Evolutionary conservation across 2,797 vertebrate species (phyloP).

Genomic region (Anguilla pacifica): DNA sequence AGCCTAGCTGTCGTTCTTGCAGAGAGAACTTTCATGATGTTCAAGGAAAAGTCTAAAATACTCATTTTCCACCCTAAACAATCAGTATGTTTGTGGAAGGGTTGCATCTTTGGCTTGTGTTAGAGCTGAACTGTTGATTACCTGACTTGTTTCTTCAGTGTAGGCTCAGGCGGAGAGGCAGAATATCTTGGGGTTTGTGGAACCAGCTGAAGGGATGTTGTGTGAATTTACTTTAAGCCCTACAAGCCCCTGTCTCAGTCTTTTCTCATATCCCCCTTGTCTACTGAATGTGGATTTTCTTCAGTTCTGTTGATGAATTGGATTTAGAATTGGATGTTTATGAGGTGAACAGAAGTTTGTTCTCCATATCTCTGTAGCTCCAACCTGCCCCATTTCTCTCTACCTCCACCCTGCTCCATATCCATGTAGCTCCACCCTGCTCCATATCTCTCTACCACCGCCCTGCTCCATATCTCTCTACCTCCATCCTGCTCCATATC

Average conservation of each 20-base stretch:
- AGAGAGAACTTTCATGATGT: background rate
- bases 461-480: background rate
- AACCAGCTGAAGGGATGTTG: background rate
- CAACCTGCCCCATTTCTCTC: background rate
- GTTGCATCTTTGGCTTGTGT: background rate
- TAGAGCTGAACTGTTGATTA: conserved; percentile 25
- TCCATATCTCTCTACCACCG: too few species aligned
- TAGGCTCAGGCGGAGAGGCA: background rate
- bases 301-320: background rate
- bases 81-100: background rate
- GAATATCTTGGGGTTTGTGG: background rate
- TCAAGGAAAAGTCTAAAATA: background rate
- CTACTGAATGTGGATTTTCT: background rate
- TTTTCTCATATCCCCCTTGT: background rate
- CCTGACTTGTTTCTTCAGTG: background rate
- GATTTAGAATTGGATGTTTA: background rate
- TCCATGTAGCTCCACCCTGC: too few species aligned
- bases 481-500: background rate
- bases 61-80: background rate
- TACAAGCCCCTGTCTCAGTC: background rate
- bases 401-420: background rate
- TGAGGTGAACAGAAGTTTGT: background rate
- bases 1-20: conserved; percentile 14
- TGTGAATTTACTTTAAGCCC: background rate
- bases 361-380: background rate